Conservation (phyloP, 2,113 vertebrate species). For the Muntiacus muntjak region DNA sequence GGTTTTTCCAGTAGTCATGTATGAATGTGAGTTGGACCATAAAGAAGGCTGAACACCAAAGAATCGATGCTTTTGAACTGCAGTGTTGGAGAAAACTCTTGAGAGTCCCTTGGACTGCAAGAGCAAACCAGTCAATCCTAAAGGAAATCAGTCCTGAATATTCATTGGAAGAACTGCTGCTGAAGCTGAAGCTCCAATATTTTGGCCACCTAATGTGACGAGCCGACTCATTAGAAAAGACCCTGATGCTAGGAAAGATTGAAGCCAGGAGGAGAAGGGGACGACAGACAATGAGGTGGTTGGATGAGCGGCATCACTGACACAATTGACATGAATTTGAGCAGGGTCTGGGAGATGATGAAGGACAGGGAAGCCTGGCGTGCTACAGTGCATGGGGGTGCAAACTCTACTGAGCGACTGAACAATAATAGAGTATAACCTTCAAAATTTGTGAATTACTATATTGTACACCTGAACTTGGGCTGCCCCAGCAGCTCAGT, state of each 20-base stretch:
- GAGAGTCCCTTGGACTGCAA: background rate
- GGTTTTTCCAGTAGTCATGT: background rate
- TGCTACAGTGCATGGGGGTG: background rate
- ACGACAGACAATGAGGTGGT: background rate
- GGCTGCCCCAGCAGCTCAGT: background rate
- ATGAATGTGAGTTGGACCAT: background rate
- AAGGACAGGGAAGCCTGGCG: background rate
- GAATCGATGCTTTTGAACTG: background rate
- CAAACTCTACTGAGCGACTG: background rate
- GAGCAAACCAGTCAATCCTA: background rate
- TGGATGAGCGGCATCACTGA: background rate
- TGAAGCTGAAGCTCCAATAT: background rate
- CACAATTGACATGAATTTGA: background rate
- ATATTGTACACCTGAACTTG: background rate
- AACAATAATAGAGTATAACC: background rate
- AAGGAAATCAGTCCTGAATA: background rate
- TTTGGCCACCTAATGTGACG: background rate
- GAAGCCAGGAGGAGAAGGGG: background rate
- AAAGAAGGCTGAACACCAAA: background rate
- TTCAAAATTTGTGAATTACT: background rate
- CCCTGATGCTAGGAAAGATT: background rate
- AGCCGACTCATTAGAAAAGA: background rate
- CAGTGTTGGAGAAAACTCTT: background rate
- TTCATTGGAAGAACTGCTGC: background rate
- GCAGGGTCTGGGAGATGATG: background rate